Base-by-base conservation (phyloP, 2,113 vertebrate species). In the Psittacus erithacus region DNA sequence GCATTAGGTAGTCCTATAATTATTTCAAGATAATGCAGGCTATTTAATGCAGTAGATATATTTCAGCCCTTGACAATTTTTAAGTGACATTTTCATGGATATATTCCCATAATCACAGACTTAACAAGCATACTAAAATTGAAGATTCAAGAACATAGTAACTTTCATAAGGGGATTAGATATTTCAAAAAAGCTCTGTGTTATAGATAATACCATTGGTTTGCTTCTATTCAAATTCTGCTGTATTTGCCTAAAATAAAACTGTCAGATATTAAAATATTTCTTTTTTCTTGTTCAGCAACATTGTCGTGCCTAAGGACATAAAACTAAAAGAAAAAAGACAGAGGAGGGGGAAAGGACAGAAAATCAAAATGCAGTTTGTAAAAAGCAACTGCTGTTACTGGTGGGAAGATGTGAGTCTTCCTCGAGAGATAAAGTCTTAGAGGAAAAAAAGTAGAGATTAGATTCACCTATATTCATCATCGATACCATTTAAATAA, bases 11-110 rank as follows among this genome's bases (percentile, higher is more conserved):
- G 67, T 89, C 35, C 47, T 85, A 31, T 53, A 89, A 69, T 91
- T 95, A 91, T 67, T 92, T 67, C 63, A 83, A n/a, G 39, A 71
- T 57, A 11, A 92, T 74, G 38, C 35, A 86, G 27, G 35, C 16
- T 82, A 60, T 70, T 86, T 89, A 95, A 89, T 59, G 33, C 43
- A 89, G 33, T 29, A 84, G 55, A 70, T 82, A 27, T 55, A 50
- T 78, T 95, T 86, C 65, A 78, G 60, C 28, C 43, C 55, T 50
- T 78, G 81, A 92, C 22, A 87, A 82, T 82, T 81, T 19, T 82
- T 86, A 78, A 86, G 69, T 89, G 81, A 64, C 75, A 75, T 95
- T 94, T 91, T 94, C 90, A 93, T 84, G 84, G 87, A 67, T 93
- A 82, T 92, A 75, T 79, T 88, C 62, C 60, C 50, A 78, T 75